Evolutionary conservation across 2,797 vertebrate species (phyloP).

Genomic region (Myotis pilosus): DNA sequence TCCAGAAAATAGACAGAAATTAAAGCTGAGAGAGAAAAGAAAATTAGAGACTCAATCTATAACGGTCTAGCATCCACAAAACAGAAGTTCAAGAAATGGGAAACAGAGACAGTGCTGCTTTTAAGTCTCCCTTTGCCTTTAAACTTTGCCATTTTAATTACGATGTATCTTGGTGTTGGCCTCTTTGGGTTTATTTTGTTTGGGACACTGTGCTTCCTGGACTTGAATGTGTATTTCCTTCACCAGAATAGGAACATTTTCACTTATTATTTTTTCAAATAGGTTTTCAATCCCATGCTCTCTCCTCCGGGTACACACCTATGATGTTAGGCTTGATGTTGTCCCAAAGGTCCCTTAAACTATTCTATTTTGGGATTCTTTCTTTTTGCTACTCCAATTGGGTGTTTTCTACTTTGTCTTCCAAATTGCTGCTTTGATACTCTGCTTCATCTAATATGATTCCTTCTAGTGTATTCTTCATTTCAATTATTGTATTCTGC

Average conservation of each 20-base stretch:
- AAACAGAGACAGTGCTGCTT: neutral
- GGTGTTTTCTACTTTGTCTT: neutral
- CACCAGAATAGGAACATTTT: neutral
- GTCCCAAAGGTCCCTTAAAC: neutral
- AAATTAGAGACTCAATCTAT: neutral
- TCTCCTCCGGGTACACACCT: neutral
- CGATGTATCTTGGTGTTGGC: neutral
- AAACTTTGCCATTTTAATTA: neutral
- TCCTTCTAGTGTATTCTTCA: neutral
- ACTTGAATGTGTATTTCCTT: neutral
- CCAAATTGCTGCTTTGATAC: neutral
- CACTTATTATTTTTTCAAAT: neutral
- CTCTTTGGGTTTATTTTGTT: neutral
- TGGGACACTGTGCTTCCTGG: neutral
- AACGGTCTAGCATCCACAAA: neutral
- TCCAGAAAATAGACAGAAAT: neutral
- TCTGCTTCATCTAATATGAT: neutral
- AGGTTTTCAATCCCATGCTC: neutral
- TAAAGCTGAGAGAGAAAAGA: slow-evolving; percentile 4
- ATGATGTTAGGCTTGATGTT: neutral
- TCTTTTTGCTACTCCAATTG: neutral
- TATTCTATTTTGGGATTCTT: neutral
- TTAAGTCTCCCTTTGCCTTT: neutral
- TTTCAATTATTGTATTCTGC: neutral
- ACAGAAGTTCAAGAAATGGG: neutral